Percentiles rank a stretch among this genome's conserved stretches.
Conservation (phyloP, 37 sponge, comb jelly and placozoan genomes). For the Bolinopsis microptera region DNA sequence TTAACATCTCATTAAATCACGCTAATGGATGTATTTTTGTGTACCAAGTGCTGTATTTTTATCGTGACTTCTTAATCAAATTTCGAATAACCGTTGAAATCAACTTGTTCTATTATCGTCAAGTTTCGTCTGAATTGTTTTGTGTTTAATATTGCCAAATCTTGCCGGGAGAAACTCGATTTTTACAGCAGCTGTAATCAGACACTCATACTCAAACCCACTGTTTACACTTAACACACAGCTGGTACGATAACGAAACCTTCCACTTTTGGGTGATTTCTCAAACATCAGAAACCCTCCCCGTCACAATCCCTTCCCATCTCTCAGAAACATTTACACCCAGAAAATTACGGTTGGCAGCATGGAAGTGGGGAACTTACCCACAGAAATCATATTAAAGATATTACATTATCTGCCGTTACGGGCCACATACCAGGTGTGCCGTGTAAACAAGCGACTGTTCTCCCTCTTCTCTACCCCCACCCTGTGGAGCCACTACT, state of each 20-base stretch:
- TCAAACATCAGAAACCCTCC: background rate
- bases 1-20: background rate
- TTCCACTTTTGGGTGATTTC: no score
- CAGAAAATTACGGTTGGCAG: background rate
- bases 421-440: background rate
- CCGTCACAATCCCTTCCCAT: background rate
- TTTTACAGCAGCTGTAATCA: no score
- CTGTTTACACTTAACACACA: no score
- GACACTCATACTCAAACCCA: no score
- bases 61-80: background rate
- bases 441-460: background rate
- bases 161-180: no score
- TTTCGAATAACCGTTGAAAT: background rate
- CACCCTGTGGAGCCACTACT: background rate
- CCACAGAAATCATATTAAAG: background rate
- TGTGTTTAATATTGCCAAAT: no score
- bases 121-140: background rate
- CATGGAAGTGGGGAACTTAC: background rate
- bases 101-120: background rate
- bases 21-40: background rate
- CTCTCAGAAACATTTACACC: background rate
- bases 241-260: no score
- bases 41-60: background rate
- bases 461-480: background rate
- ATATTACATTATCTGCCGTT: background rate